Evolutionary conservation across 2,113 vertebrate genomes (phyloP), one percentile per base, ranked within the genome.

Genomic region (Cettia cetti): DNA sequence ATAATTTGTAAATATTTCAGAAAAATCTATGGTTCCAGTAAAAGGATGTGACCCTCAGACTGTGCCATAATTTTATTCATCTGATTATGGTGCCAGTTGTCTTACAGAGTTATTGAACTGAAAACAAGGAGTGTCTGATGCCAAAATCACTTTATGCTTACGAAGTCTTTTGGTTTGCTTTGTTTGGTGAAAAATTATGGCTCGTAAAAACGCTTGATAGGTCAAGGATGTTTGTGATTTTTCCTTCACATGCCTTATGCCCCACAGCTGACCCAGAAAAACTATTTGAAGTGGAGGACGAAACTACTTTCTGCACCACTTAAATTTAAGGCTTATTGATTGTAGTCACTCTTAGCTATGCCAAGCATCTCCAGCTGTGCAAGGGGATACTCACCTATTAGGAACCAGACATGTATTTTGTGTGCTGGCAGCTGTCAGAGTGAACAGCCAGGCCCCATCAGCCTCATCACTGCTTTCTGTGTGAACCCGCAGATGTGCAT

Each of bases 401-500:
- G 89, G 37, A 86, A 59, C 10, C 15, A 87, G 47, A 45, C 15
- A 27, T 45, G 31, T 50, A 10, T 81, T 86, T 74, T 72, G 9
- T 83, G n/a, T 74, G 45, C 50, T 89, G 60, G 40, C 60, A 72
- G 1, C 57, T 76, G 72, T 72, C 63, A 63, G 44, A 63, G 39
- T 31, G 63, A 82, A 15, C 63, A 86, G 70, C 18, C 86, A 10
- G 64, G 71, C 33, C 24, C 63, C 16, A 27, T 45, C 76, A 64
- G 33, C 27, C 3, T 11, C 21, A 54, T 47, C 68, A 24, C 24
- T 1, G 2, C 28, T 74, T 60, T 42, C 40, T 37, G 13, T 86
- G 50, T 72, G 78, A 70, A 18, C 7, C 10, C 20, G 4, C 5
- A 27, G 5, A 45, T 0, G 1, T 11, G 20, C 1, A 0, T 66